Conservation (phyloP, 2,113 vertebrate species). For the Phainopepla nitens region DNA sequence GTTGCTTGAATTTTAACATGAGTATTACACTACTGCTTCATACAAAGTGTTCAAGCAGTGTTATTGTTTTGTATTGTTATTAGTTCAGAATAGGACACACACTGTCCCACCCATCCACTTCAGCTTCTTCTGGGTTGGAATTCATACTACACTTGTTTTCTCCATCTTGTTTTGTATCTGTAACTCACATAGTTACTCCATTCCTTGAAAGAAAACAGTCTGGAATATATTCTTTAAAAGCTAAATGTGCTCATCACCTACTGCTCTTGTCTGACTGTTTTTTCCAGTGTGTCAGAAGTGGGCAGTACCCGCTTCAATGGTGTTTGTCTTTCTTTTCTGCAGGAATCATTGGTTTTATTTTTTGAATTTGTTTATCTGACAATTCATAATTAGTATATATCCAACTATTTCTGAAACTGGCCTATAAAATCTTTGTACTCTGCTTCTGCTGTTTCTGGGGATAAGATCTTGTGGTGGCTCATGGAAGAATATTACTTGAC, state of each 20-base stretch:
- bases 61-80: background rate
- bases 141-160: background rate
- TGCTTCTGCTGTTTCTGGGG: background rate
- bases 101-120: background rate
- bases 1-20: background rate
- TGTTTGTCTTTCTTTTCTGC: background rate
- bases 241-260: background rate
- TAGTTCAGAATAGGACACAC: background rate
- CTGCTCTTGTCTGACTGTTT: background rate
- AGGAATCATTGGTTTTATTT: background rate
- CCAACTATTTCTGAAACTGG: background rate
- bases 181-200: background rate
- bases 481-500: background rate
- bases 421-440: background rate
- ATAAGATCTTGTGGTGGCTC: background rate
- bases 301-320: fast-evolving
- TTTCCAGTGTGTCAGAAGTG: background rate
- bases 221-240: background rate
- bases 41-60: background rate
- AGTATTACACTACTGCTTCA: background rate
- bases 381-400: background rate
- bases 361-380: background rate
- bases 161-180: background rate
- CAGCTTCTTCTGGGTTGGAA: background rate
- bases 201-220: background rate